These are phyloP conservation scores for Pseudococcus jackbeardsleyi DNA, from an alignment of 2,888 invertebrate genomes.

Conservation along the genomic window DNA sequence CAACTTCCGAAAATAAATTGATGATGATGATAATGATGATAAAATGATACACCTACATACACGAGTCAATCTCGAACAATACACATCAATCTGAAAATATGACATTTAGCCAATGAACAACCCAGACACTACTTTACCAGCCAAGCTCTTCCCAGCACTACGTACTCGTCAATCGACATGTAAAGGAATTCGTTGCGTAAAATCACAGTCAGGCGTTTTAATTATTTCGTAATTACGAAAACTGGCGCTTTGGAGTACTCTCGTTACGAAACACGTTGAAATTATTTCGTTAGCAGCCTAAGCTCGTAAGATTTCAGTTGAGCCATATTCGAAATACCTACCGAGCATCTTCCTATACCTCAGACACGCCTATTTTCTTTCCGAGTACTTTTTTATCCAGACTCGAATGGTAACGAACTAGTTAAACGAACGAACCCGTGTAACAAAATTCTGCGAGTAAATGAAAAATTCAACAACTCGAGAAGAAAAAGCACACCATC, in stretches of 20 bases:
- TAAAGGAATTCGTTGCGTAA: not conserved
- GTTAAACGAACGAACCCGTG: not conserved
- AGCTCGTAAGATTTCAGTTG: not conserved
- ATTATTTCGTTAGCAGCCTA: conserved; percentile 21
- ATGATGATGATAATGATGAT: not conserved
- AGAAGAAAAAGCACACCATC: not conserved
- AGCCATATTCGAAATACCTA: not conserved
- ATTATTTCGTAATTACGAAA: conserved; percentile 51
- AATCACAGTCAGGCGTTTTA: not conserved
- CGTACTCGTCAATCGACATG: not conserved
- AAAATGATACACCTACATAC: not conserved
- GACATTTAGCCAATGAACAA: not conserved
- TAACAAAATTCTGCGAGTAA: not conserved
- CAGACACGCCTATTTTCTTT: conserved; percentile 46
- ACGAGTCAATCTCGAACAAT: not conserved
- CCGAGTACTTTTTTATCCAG: not conserved
- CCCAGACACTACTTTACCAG: no score
- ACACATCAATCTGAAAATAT: conserved; percentile 2
- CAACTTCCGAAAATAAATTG: not conserved
- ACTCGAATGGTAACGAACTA: conserved; percentile 43
- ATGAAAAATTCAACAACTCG: conserved; percentile 3
- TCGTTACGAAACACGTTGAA: not conserved
- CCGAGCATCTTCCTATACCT: no score
- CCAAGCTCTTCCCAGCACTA: not conserved
- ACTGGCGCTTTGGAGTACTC: conserved; percentile 29